Evolutionary conservation across 2,113 vertebrate genomes (phyloP), one percentile per base, ranked within the genome.

Genomic region (Aspiorhynchus laticeps): DNA sequence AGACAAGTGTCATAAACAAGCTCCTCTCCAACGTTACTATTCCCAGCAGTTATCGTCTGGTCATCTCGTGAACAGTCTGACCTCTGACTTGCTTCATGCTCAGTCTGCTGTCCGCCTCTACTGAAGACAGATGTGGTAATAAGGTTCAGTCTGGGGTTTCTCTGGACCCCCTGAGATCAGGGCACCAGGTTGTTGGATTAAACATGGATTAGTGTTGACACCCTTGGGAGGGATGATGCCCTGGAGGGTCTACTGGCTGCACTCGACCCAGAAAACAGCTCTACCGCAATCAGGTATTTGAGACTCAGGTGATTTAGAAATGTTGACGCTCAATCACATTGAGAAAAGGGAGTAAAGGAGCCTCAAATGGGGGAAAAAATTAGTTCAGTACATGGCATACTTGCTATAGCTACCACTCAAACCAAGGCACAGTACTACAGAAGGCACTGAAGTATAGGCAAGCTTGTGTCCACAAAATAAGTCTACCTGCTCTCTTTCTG

Each of bases 161-260:
- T 21, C 7, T 88, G 85, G 84, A 88, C 86, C 92, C 89, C 90
- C 89, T 86, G 91, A 91, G 91, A 92, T 90, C 90, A 84, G 83
- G 88, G 88, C 87, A 88, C 84, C 59, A 88, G 91, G 80, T 90
- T 94, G 93, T 91, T 94, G 89, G 91, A 94, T 94, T 93, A 94
- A 91, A 84, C 91, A 84, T 90, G 90, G 91, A 95, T 94, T 92
- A 90, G 89, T 91, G 90, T 86, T 94, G 93, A 94, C 94, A 88
- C 85, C 48, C 85, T 87, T 88, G 85, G 81, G 88, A 89, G 90
- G 86, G 85, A 87, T 86, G 73, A 88, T 83, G 73, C 80, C 77
- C 46, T 76, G 48, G 43, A 84, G 67, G 84, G 67, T 74, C 61
- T 17, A 26, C 36, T 74, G 51, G 69, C 15, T 43, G 33, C 56